Percentiles rank a stretch among this genome's conserved stretches.
These are phyloP conservation scores for Cylas formicarius DNA, from an alignment of 1,140 invertebrate genomes.

Conservation along the genomic window DNA sequence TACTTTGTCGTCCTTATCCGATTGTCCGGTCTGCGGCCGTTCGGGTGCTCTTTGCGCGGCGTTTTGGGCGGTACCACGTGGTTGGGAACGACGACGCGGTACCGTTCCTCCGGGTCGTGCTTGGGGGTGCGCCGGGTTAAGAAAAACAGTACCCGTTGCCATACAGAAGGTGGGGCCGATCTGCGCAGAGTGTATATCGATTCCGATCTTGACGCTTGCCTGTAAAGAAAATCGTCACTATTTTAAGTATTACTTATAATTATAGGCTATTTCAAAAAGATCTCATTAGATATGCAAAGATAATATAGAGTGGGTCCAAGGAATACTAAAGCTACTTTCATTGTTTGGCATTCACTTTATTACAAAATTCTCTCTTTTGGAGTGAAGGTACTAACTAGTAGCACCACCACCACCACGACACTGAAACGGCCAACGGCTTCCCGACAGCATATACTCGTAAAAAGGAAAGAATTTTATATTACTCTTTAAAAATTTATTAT, in stretches of 20 bases:
- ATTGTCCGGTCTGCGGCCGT: conserved; percentile 71
- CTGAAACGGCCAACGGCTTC: too few relatives aligned
- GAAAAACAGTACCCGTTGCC: conserved; percentile 57
- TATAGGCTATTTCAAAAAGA: not conserved
- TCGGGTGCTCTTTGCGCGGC: conserved; percentile 72
- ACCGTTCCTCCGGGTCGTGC: conserved; percentile 57
- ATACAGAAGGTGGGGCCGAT: conserved; percentile 58
- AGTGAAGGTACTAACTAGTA: too few relatives aligned
- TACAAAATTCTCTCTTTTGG: too few relatives aligned
- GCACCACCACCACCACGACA: too few relatives aligned
- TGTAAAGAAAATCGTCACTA: conserved; percentile 8
- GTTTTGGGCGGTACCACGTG: conserved; percentile 72
- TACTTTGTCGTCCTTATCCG: conserved; percentile 94
- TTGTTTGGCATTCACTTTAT: too few relatives aligned
- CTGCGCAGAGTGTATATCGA: conserved; percentile 81
- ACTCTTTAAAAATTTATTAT: too few relatives aligned
- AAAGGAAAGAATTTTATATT: too few relatives aligned
- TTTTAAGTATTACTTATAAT: not conserved
- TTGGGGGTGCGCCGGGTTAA: conserved; percentile 45
- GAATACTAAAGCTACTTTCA: too few relatives aligned
- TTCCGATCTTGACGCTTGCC: conserved; percentile 65
- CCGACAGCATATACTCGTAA: too few relatives aligned
- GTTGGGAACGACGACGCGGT: conserved; percentile 71
- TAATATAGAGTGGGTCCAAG: too few relatives aligned
- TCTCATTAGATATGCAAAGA: not conserved